Base-by-base conservation (phyloP, 2,888 invertebrate genomes). In the Aspidiotus destructor region DNA sequence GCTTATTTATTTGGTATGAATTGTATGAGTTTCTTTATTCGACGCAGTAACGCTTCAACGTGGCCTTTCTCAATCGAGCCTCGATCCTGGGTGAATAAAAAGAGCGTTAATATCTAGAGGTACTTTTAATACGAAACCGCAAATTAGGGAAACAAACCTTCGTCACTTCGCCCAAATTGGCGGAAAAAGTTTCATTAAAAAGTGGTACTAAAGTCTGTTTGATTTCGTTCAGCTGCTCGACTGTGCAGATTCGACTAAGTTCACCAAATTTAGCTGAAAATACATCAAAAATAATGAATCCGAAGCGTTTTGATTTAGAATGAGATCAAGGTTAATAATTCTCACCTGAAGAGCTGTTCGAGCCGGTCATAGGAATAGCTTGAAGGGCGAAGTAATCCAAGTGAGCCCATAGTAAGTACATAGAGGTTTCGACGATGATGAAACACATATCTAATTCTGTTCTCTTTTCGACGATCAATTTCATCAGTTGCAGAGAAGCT, bases 1-100 rank as follows among this genome's bases (percentile, higher is more conserved):
- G 28, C 5, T 68, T 28, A 69, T 40, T 69, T 62, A 52, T 69
- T 69, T 8, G 85, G 82, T 52, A 88, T 86, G 79, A 89, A 90
- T 78, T 90, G 90, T 72, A 90, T 83, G 74, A 89, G 82, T 71
- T 85, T 83, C 77, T 90, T 89, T 72, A 90, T 87, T 76, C 90
- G 85, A 72, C 89, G 84, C 64, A 91, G 77, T 8, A 91, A 78
- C 0, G 87, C 85, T 76, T 88, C 87, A 17, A 88, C 81, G 76
- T 89, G 88, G 58, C 84, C 65, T 58, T 70, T 67, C 52, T 69
- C 58, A 10, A 83, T 78, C 9, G 82, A 79, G 10, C 86, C 80
- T 73, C 85, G 83, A 74, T 83, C 84, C 82, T 85, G 77, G 3
- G n/a, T 11, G 48, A 2, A 48, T 48, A 6, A 17, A 58, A 58